Conservation (phyloP, 2,113 vertebrate genomes). For the Cacatua alba region DNA sequence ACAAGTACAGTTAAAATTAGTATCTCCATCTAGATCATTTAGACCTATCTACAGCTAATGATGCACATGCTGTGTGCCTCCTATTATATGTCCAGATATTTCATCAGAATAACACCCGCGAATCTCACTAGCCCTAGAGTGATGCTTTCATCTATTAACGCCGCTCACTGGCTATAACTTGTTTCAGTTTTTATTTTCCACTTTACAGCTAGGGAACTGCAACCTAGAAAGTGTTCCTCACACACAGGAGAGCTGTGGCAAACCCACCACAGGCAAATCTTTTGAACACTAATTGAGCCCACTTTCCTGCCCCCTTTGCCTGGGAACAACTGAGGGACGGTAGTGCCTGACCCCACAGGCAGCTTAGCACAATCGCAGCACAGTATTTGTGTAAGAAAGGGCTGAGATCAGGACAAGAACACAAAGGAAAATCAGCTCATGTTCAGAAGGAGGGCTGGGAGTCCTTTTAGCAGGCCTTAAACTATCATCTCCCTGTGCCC, state of each 20-base stretch:
- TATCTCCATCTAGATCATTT: neutral
- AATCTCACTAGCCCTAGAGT: neutral
- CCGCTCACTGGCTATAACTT: fast-evolving
- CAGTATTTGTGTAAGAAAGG: neutral
- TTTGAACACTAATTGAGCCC: neutral
- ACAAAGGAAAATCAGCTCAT: neutral
- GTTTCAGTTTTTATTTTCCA: neutral
- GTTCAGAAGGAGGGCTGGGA: neutral
- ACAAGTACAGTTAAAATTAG: neutral
- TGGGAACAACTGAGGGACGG: fast-evolving
- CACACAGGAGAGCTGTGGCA: neutral
- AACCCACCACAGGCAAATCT: neutral
- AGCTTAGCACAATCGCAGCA: fast-evolving
- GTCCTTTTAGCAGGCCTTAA: neutral
- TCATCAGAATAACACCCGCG: neutral
- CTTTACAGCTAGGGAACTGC: neutral
- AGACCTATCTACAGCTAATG: neutral
- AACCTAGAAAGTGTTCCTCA: neutral
- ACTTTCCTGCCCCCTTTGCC: neutral
- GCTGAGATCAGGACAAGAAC: neutral
- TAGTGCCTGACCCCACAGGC: fast-evolving
- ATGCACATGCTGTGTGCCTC: neutral
- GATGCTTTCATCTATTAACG: neutral
- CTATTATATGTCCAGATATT: neutral
- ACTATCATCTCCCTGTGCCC: fast-evolving